Percentiles rank a stretch among this genome's conserved stretches.
These are phyloP conservation scores for Gnathonemus longibarbis DNA, from an alignment of 2,113 vertebrate genomes.

Conservation along the genomic window DNA sequence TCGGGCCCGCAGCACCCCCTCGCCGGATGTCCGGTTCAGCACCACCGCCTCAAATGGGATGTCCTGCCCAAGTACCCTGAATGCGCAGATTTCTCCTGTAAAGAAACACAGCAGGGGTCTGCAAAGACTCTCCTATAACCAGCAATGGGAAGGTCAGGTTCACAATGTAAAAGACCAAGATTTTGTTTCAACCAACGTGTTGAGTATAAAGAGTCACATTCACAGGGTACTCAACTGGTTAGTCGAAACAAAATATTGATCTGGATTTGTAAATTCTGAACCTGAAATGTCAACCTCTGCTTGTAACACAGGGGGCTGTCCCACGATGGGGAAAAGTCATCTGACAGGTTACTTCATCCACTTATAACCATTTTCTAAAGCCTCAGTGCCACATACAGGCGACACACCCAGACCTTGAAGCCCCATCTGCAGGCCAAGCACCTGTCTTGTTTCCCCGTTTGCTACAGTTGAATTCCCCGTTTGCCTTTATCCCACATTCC, in stretches of 20 bases:
- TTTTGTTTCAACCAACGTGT: background rate
- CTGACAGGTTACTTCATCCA: background rate
- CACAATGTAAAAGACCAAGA: background rate
- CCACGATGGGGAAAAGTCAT: background rate
- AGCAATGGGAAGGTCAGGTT: background rate
- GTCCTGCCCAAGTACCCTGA: constrained; percentile 88
- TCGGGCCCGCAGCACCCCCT: constrained; percentile 77
- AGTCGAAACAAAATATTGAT: background rate
- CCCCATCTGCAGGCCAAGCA: background rate
- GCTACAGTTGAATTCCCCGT: background rate
- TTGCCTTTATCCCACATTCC: background rate
- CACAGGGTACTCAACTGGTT: background rate
- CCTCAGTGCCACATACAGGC: background rate
- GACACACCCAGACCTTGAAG: background rate
- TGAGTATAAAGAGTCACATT: background rate
- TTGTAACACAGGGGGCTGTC: background rate
- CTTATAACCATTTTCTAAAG: background rate
- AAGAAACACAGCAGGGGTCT: constrained; percentile 27
- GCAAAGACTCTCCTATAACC: background rate
- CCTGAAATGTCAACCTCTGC: background rate
- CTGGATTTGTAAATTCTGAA: background rate
- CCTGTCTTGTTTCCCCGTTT: background rate
- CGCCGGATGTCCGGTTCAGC: constrained; percentile 87
- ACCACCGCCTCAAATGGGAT: constrained; percentile 88
- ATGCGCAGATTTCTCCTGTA: constrained; percentile 93